Evolutionary conservation across 2,797 vertebrate genomes (phyloP).

Genomic region (Rhinoraja longicauda): DNA sequence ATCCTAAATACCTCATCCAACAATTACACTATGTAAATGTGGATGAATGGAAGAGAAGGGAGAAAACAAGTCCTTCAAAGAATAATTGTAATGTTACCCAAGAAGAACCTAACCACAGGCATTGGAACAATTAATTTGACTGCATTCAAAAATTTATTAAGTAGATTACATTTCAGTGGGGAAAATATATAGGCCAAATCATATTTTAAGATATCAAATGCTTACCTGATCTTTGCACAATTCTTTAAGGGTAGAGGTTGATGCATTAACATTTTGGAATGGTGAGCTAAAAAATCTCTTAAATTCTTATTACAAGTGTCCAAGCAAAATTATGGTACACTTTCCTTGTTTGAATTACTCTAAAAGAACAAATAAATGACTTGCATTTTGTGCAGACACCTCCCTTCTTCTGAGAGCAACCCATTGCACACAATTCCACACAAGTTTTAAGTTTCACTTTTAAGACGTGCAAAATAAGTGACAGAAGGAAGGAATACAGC

Average conservation of each 20-base stretch:
- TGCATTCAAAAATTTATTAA: too few relatives aligned
- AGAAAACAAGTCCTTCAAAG: too few relatives aligned
- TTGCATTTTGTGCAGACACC: not conserved
- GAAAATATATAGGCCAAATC: not conserved
- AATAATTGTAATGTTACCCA: too few relatives aligned
- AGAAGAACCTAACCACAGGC: too few relatives aligned
- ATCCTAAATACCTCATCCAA: not conserved
- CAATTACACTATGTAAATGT: not conserved
- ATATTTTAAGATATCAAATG: not conserved
- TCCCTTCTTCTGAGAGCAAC: not conserved
- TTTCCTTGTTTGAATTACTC: not conserved
- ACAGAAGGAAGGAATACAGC: not conserved
- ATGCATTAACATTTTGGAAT: not conserved
- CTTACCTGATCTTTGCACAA: not conserved
- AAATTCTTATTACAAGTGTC: too few relatives aligned
- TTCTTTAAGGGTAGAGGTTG: not conserved
- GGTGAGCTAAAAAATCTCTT: not conserved
- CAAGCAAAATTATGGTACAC: not conserved
- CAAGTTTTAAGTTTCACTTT: not conserved
- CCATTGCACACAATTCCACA: not conserved
- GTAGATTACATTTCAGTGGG: too few relatives aligned
- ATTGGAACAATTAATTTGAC: too few relatives aligned
- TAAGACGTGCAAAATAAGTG: not conserved
- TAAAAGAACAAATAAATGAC: not conserved
- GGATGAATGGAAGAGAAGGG: too few relatives aligned